A percentile compares a stretch with the other conserved stretches of the same genome.
Evolutionary conservation across 2,113 vertebrate species (phyloP).

Genomic region (Lipophrys pholis): DNA sequence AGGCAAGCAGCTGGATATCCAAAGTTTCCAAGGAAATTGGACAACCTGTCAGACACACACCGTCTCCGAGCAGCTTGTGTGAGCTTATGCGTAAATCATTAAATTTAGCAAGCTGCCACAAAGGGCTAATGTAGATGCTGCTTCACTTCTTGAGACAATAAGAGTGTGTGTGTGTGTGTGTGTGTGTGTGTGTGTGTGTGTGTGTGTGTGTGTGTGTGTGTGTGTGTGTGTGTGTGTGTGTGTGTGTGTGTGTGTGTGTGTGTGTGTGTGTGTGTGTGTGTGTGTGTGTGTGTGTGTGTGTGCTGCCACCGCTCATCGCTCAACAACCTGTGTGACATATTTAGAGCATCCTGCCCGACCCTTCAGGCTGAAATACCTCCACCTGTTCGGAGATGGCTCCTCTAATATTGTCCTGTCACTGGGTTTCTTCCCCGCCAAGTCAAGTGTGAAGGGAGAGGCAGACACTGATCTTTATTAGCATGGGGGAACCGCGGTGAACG

Average conservation of each 20-base stretch:
- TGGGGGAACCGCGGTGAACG: slow-evolving; percentile 37
- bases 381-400: slow-evolving; percentile 20
- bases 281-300: no score
- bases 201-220: no score
- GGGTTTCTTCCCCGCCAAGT: slow-evolving; percentile 28
- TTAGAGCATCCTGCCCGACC: slow-evolving; percentile 34
- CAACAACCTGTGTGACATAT: slow-evolving; percentile 49
- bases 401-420: slow-evolving; percentile 50
- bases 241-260: not conserved
- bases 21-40: slow-evolving; percentile 57
- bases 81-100: slow-evolving; percentile 38
- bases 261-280: no score
- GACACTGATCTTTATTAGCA: slow-evolving; percentile 53
- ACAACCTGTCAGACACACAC: slow-evolving; percentile 39
- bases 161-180: not conserved
- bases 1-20: slow-evolving; percentile 38
- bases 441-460: slow-evolving; percentile 45
- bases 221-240: no score
- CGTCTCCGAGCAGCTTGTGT: not conserved
- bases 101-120: slow-evolving; percentile 41
- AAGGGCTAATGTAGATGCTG: slow-evolving; percentile 10
- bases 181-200: not conserved
- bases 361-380: slow-evolving; percentile 19
- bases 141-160: slow-evolving; percentile 32
- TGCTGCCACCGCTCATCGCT: not conserved